A percentile compares a stretch with the other conserved stretches of the same genome.
Conservation (phyloP, 1,140 invertebrate species). For the Tetramorium simillimum region DNA sequence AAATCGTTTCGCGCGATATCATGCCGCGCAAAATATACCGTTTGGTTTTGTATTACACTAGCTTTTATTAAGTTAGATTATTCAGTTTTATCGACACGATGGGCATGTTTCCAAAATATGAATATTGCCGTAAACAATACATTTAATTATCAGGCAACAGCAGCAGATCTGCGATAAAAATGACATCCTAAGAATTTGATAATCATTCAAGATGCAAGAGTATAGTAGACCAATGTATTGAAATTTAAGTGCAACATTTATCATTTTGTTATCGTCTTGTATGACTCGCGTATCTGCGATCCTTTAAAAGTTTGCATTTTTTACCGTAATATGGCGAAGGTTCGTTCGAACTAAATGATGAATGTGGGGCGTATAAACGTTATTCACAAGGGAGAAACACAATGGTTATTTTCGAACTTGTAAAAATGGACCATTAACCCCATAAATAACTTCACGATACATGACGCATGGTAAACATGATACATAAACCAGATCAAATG, state of each 20-base stretch:
- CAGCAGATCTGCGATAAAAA: neutral
- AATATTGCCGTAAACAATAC: neutral
- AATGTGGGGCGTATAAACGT: slow-evolving; percentile 19
- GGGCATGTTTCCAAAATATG: neutral
- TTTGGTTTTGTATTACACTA: neutral
- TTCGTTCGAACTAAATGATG: slow-evolving; percentile 4
- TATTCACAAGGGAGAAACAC: neutral
- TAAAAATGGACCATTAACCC: slow-evolving; percentile 9
- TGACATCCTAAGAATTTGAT: neutral
- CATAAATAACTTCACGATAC: slow-evolving; percentile 27
- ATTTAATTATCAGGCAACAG: neutral
- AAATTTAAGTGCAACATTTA: slow-evolving; percentile 34
- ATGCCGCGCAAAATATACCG: neutral
- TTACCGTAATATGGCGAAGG: slow-evolving; percentile 7
- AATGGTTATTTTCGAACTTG: slow-evolving; percentile 6
- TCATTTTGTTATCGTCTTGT: slow-evolving; percentile 49
- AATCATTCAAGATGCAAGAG: neutral
- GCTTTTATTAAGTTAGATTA: neutral
- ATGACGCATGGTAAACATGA: slow-evolving; percentile 24
- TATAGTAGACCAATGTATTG: slow-evolving; percentile 12
- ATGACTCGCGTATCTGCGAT: slow-evolving; percentile 26
- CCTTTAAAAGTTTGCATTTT: slow-evolving; percentile 1
- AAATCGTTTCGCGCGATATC: neutral
- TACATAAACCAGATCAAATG: slow-evolving; percentile 34
- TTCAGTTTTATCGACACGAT: neutral